Base-by-base conservation (phyloP, 2,113 vertebrate species). In the Leucopternis melanops region DNA sequence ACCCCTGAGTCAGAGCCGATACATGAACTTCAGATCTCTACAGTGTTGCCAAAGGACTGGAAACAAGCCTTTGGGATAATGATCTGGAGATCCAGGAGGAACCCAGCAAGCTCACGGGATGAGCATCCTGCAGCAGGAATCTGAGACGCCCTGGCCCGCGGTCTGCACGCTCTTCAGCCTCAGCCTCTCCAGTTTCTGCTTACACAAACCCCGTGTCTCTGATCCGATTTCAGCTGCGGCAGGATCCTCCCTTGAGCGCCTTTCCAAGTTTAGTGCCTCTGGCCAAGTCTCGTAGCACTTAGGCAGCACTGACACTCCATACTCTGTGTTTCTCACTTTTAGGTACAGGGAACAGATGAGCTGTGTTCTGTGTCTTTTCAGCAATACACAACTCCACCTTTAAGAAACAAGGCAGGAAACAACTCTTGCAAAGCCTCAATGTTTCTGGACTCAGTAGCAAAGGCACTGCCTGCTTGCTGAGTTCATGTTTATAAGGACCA, bases 61-160 rank as follows among this genome's bases (percentile, higher is more conserved):
- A 77, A 70, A 81, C 20, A 58, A 79, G 32, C 20, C 27, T 50
- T 25, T 32, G 44, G 54, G 44, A 31, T 13, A 25, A 29, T 8
- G 12, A 45, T 27, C 31, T 25, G 20, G 50, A 54, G 50, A 81
- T 13, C 20, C 34, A 34, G 11, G n/a, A 71, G 63, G 23, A 81
- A 29, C 23, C 14, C 1, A 1, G 47, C 36, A 23, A 83, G 54
- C 18, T 52, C 72, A 54, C 0, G 1, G 45, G 32, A 45, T 6
- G 21, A 40, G 23, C 36, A 58, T 23, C 36, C 38, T 22, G 21
- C 25, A 65, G 44, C 0, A 1, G 45, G 44, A 42, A 13, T 6
- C 45, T 4, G 20, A 61, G 47, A 26, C 4, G 40, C 10, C 49
- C 55, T 13, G 18, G 29, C 23, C 47, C 36, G 31, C 0, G 1